Conservation (phyloP, 2,797 vertebrate genomes). For the Sebastes hubbsi region DNA sequence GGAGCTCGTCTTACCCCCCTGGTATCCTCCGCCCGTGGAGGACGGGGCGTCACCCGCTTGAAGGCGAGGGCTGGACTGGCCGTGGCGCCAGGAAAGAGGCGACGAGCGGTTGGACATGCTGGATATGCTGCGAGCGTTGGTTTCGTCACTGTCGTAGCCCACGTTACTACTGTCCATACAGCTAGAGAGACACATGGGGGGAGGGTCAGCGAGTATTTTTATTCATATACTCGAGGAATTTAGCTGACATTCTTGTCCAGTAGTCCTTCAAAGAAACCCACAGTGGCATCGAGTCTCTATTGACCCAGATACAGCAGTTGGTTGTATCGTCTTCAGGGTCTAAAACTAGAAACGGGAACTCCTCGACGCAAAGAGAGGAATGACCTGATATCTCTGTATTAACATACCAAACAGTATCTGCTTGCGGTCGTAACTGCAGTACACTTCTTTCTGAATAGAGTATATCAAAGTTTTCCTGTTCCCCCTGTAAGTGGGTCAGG, state of each 20-base stretch:
- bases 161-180: constrained; percentile 89
- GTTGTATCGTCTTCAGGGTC: constrained; percentile 34
- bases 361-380: constrained; percentile 11
- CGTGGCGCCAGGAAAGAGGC: constrained; percentile 96
- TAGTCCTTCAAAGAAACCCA: constrained; percentile 44
- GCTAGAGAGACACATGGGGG: constrained; percentile 73
- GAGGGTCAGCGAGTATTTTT: neutral
- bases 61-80: constrained; percentile 95
- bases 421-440: neutral
- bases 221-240: neutral
- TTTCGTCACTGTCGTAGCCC: constrained; percentile 96
- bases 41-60: constrained; percentile 96
- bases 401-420: neutral
- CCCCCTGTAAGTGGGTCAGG: constrained; percentile 53
- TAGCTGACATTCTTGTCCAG: neutral
- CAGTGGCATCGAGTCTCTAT: constrained; percentile 17
- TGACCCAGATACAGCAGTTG: constrained; percentile 53
- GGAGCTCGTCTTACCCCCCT: constrained; percentile 74
- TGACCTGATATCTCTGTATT: neutral
- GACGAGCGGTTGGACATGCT: constrained; percentile 98
- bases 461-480: constrained; percentile 3
- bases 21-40: constrained; percentile 87
- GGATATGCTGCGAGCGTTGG: constrained; percentile 94
- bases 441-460: neutral
- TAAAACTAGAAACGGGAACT: constrained; percentile 16